These are phyloP conservation scores for Gadopsis bispinosus DNA, from an alignment of 2,797 vertebrate species.

Conservation along the genomic window DNA sequence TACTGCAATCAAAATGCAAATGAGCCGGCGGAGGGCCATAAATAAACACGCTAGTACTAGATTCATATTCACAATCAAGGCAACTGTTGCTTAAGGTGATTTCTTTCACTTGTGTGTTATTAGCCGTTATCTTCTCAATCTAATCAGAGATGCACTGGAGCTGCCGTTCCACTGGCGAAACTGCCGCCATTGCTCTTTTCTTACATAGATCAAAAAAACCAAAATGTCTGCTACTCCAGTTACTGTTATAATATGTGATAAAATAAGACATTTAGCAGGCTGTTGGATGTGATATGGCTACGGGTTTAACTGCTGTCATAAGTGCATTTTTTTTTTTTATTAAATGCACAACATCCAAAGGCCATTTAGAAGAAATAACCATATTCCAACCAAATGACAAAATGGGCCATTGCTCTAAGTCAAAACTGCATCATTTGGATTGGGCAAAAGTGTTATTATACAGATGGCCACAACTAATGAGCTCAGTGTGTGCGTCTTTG, in stretches of 20 bases:
- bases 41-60: conserved; percentile 77
- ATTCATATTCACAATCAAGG: conserved; percentile 80
- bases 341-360: conserved; percentile 49
- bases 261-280: conserved; percentile 46
- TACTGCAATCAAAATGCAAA: conserved; percentile 88
- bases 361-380: conserved; percentile 54
- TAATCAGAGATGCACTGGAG: conserved; percentile 52
- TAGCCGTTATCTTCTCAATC: conserved; percentile 68
- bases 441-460: conserved; percentile 79
- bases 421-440: conserved; percentile 77
- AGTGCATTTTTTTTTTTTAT: conserved; percentile 27
- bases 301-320: conserved; percentile 57
- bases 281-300: conserved; percentile 49
- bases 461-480: conserved; percentile 87
- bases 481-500: conserved; percentile 80
- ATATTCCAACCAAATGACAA: conserved; percentile 67
- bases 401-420: conserved; percentile 76
- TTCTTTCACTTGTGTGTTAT: conserved; percentile 64
- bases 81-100: conserved; percentile 76
- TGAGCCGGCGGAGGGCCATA: conserved; percentile 78
- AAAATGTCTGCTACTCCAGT: conserved; percentile 23
- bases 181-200: conserved; percentile 32
- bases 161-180: conserved; percentile 28
- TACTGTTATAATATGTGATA: conserved; percentile 29
- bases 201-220: conserved; percentile 24